Evolutionary conservation across 2,113 vertebrate species (phyloP).

Genomic region (Sakesphorus luctuosus): DNA sequence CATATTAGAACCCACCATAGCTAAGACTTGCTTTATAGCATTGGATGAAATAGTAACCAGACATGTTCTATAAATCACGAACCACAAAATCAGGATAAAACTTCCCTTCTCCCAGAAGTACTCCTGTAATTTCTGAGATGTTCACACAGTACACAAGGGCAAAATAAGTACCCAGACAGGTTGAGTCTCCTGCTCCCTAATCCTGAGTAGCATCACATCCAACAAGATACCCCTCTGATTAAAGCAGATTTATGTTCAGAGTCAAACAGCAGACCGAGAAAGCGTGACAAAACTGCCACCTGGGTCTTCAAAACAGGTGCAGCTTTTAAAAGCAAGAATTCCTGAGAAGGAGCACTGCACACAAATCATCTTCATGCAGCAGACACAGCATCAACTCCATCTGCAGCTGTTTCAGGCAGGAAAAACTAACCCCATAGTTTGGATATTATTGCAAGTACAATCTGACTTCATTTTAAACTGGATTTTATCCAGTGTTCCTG

Average conservation of each 20-base stretch:
- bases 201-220: background rate
- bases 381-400: background rate
- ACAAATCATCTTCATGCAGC: background rate
- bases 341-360: background rate
- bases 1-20: background rate
- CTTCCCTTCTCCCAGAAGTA: background rate
- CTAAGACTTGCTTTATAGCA: background rate
- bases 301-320: background rate
- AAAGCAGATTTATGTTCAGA: background rate
- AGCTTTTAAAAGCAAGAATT: background rate
- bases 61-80: background rate
- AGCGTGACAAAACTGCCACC: background rate
- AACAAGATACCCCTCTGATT: background rate
- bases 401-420: slow-evolving; percentile 18
- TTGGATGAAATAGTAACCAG: background rate
- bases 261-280: background rate
- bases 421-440: background rate
- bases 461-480: slow-evolving; percentile 50
- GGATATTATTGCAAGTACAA: background rate
- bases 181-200: background rate
- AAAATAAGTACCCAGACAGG: background rate
- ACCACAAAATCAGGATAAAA: background rate
- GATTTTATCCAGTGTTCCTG: slow-evolving; percentile 58
- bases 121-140: background rate
- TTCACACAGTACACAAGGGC: background rate